Evolutionary conservation across 2,888 invertebrate genomes (phyloP).

Genomic region (Andricus curvator): DNA sequence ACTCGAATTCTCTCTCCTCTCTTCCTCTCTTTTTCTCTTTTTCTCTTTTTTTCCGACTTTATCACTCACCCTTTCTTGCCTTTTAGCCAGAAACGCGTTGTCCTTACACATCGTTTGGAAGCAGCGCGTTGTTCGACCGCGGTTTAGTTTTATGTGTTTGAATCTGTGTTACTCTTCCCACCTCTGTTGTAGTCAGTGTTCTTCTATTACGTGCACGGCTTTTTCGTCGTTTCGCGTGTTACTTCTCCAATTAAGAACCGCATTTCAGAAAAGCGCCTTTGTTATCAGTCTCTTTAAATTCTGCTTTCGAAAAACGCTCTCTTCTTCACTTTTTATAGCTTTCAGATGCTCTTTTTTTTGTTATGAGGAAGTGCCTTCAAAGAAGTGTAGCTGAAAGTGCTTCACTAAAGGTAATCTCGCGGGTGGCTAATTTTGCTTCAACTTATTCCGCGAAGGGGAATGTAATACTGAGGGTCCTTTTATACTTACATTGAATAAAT

Average conservation of each 20-base stretch:
- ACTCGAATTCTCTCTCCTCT: constrained; percentile 30
- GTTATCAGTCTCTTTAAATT: constrained; percentile 11
- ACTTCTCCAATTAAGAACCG: constrained; percentile 48
- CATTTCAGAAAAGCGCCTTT: constrained; percentile 41
- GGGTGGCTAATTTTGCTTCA: background rate
- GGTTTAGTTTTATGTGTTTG: constrained; percentile 50
- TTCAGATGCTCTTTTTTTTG: background rate
- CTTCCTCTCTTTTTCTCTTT: constrained; percentile 52
- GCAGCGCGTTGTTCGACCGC: constrained; percentile 44
- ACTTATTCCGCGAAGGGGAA: background rate
- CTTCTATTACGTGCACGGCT: constrained; percentile 31
- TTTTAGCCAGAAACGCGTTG: constrained; percentile 37
- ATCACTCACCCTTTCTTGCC: constrained; percentile 40
- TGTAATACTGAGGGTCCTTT: background rate
- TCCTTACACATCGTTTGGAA: constrained; percentile 18
- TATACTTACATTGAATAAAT: background rate
- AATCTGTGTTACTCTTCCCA: constrained; percentile 45
- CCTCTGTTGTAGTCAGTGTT: constrained; percentile 19
- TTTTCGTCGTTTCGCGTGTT: constrained; percentile 43
- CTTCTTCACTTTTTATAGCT: background rate
- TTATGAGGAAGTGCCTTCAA: background rate
- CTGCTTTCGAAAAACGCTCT: background rate
- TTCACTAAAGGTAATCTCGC: background rate
- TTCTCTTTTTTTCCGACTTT: constrained; percentile 31
- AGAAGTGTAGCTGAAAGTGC: background rate